phyloP scores from a whole-genome alignment of 2,888 invertebrate genomes.

The Meghimatium bilineatum region DNA sequence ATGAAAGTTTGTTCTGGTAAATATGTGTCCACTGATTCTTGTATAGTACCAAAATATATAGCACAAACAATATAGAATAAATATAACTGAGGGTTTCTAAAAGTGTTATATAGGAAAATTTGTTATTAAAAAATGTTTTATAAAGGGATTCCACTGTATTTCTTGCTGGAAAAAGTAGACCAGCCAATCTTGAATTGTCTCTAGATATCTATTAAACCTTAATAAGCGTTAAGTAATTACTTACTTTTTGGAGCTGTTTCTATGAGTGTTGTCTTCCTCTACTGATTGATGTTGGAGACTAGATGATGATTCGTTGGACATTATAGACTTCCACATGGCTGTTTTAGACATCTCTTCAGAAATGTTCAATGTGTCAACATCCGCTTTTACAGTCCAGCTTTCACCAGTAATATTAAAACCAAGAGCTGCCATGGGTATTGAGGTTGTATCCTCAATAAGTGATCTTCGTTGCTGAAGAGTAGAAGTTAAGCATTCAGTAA shows the following conservation, averaged over 20 bases:
- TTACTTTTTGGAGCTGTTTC: constrained; percentile 49
- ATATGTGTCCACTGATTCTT: too few relatives aligned
- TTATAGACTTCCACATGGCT: constrained; percentile 85
- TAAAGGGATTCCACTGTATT: too few relatives aligned
- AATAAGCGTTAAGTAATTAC: background rate
- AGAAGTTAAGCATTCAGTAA: background rate
- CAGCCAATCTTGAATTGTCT: background rate
- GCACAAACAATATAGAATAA: too few relatives aligned
- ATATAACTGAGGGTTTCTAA: too few relatives aligned
- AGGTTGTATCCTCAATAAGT: constrained; percentile 51
- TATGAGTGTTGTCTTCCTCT: constrained; percentile 38
- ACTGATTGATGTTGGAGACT: constrained; percentile 45
- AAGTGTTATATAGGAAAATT: too few relatives aligned
- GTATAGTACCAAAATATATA: too few relatives aligned
- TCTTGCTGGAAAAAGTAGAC: background rate
- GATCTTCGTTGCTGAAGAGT: constrained; percentile 50
- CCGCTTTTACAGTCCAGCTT: constrained; percentile 43
- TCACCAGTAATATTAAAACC: constrained; percentile 30
- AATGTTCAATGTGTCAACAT: constrained; percentile 74
- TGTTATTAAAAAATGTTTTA: too few relatives aligned
- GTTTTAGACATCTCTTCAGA: constrained; percentile 95
- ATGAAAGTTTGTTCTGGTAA: too few relatives aligned
- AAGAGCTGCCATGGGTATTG: constrained; percentile 90
- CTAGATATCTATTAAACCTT: background rate
- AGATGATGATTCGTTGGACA: constrained; percentile 63